Evolutionary conservation across 2,888 invertebrate genomes (phyloP).

Genomic region (Lutraria lutraria): DNA sequence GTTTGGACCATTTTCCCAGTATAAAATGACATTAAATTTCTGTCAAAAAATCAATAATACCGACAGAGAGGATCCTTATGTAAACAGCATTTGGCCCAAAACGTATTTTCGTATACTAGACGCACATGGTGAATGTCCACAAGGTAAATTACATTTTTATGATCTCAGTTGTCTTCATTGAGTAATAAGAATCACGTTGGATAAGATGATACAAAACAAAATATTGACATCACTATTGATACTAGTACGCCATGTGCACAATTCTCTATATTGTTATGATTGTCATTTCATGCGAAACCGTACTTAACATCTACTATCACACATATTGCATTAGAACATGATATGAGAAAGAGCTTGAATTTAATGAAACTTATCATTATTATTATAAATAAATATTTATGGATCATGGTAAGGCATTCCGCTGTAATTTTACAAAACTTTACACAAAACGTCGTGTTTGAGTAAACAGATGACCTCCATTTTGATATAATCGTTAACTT

Average conservation of each 20-base stretch:
- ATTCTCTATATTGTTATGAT: neutral
- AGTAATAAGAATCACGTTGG: neutral
- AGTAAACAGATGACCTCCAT: neutral
- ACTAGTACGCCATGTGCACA: neutral
- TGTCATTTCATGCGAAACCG: too few species aligned
- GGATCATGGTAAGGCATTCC: too few species aligned
- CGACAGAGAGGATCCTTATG: neutral
- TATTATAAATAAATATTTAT: neutral
- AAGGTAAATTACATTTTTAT: neutral
- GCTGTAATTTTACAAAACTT: neutral
- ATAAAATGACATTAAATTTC: slow-evolving; percentile 7
- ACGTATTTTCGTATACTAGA: neutral
- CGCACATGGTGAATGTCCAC: neutral
- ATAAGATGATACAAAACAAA: neutral
- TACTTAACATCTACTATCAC: too few species aligned
- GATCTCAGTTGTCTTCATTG: neutral
- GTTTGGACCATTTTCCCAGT: slow-evolving; percentile 17
- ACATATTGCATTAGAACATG: too few species aligned
- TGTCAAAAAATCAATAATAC: neutral
- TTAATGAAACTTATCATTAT: too few species aligned
- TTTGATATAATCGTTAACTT: neutral
- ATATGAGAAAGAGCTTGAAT: too few species aligned
- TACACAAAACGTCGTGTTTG: too few species aligned
- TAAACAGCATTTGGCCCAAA: neutral
- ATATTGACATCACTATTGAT: neutral